Evolutionary conservation across 2,113 vertebrate species (phyloP).

Genomic region (Mustela nigripes): DNA sequence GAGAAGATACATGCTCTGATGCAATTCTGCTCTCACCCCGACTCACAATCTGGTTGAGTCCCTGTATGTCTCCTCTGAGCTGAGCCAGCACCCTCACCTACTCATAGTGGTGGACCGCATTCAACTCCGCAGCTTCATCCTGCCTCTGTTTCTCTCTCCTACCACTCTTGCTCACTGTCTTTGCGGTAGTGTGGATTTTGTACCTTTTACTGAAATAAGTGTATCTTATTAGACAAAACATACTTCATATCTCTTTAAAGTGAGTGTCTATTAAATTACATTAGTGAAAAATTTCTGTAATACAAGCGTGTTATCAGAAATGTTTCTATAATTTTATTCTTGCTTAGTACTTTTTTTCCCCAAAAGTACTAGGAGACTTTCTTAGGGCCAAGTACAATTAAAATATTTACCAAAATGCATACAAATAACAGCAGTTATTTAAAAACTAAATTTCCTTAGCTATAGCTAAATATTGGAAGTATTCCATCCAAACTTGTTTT

Average conservation of each 20-base stretch:
- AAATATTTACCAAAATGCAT: constrained; percentile 26
- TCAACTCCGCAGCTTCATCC: neutral
- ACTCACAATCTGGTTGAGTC: too few species aligned
- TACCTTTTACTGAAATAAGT: neutral
- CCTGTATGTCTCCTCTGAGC: neutral
- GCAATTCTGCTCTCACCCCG: neutral
- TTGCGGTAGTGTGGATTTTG: neutral
- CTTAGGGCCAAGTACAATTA: neutral
- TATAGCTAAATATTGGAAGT: neutral
- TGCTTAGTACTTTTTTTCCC: neutral
- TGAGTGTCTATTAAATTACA: neutral
- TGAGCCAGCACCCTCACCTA: neutral
- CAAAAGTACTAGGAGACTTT: neutral
- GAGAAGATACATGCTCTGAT: neutral
- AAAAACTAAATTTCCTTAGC: neutral
- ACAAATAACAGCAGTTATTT: neutral
- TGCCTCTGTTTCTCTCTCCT: neutral
- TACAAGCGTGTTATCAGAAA: neutral
- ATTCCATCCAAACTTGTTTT: constrained; percentile 5
- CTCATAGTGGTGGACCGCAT: neutral
- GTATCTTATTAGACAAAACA: neutral
- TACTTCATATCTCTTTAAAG: neutral
- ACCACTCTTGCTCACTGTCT: neutral
- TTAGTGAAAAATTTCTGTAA: neutral
- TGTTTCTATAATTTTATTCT: neutral